Evolutionary conservation across 2,113 vertebrate species (phyloP).

Genomic region (Oxyura jamaicensis): DNA sequence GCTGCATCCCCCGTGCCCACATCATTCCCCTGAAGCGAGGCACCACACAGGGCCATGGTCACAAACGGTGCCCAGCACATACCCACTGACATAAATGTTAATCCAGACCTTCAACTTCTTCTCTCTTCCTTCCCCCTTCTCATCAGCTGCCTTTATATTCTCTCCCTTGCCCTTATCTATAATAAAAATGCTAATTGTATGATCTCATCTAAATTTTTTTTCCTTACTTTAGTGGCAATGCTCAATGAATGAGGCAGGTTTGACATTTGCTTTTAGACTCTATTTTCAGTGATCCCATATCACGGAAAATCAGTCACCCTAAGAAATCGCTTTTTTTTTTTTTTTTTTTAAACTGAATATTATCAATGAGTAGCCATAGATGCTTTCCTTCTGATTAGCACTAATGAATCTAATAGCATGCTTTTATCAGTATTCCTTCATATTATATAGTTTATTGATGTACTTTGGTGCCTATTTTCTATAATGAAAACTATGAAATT

Average conservation of each 20-base stretch:
- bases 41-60: neutral
- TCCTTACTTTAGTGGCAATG: neutral
- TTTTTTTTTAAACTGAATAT: neutral
- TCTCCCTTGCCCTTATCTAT: neutral
- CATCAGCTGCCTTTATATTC: neutral
- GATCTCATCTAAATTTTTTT: neutral
- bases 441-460: conserved; percentile 64
- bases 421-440: conserved; percentile 49
- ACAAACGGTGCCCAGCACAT: neutral
- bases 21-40: neutral
- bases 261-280: conserved; percentile 44
- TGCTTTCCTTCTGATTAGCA: conserved; percentile 56
- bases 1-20: neutral
- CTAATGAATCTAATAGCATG: conserved; percentile 64
- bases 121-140: neutral
- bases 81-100: neutral
- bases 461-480: conserved; percentile 58
- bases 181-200: conserved; percentile 8
- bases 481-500: conserved; percentile 67
- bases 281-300: neutral
- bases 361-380: neutral
- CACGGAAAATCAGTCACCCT: conserved; percentile 14
- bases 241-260: neutral
- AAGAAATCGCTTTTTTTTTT: neutral
- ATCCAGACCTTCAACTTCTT: neutral